Evolutionary conservation across 2,113 vertebrate genomes (phyloP).

Genomic region (Ophiodon elongatus): DNA sequence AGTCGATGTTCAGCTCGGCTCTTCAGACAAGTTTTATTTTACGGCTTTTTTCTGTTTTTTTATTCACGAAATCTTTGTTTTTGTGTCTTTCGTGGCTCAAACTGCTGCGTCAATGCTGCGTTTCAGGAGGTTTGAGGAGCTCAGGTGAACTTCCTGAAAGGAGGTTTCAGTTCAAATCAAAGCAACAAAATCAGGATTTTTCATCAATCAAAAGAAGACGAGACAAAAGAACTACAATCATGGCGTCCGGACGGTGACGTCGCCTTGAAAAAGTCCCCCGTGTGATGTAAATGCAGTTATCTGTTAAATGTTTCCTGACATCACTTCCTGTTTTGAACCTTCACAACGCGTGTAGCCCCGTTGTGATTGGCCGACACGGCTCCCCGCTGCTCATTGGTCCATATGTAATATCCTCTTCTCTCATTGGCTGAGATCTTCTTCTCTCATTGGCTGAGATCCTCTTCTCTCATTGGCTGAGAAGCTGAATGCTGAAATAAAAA

Average conservation of each 20-base stretch:
- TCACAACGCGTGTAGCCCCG: no score
- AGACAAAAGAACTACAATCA: slow-evolving; percentile 8
- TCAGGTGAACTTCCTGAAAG: slow-evolving; percentile 1
- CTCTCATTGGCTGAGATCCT: not conserved
- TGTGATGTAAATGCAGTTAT: not conserved
- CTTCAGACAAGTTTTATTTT: not conserved
- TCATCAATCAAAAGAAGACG: not conserved
- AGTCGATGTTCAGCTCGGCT: not conserved
- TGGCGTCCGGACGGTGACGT: not conserved
- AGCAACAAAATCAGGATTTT: not conserved
- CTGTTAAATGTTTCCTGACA: not conserved
- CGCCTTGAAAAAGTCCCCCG: not conserved
- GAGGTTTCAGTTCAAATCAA: not conserved
- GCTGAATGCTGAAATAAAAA: slow-evolving; percentile 60
- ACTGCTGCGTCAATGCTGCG: slow-evolving; percentile 9
- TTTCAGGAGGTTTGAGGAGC: not conserved
- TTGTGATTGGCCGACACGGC: not conserved
- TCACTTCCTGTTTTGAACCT: slow-evolving; percentile 22
- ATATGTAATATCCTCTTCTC: slow-evolving; percentile 47
- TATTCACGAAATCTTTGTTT: not conserved
- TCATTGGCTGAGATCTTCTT: slow-evolving; percentile 62
- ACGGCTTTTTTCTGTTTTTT: not conserved
- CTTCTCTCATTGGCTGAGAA: slow-evolving; percentile 48
- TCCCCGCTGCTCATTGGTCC: slow-evolving; percentile 34
- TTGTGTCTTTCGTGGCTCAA: not conserved